Evolutionary conservation across 2,888 invertebrate species (phyloP).

Genomic region (Apotomis turbidana): DNA sequence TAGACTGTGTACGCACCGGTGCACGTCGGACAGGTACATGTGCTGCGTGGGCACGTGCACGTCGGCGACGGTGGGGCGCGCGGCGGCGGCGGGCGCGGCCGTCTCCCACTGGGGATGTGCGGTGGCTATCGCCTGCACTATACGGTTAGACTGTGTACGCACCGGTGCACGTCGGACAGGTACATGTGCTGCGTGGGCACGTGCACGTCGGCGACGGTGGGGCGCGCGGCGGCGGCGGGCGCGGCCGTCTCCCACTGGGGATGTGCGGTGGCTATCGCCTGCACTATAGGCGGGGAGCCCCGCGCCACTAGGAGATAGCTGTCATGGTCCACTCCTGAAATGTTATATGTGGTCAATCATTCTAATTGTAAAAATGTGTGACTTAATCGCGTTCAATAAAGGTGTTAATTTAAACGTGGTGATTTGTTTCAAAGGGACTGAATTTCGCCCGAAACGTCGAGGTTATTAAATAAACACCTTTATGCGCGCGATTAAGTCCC

Average conservation of each 20-base stretch:
- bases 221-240: slow-evolving; percentile 87
- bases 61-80: slow-evolving; percentile 83
- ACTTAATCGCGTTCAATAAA: too few relatives aligned
- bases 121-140: slow-evolving; percentile 87
- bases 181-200: slow-evolving; percentile 43
- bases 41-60: slow-evolving; percentile 44
- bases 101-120: slow-evolving; percentile 81
- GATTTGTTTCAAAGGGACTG: too few relatives aligned
- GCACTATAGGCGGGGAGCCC: slow-evolving; percentile 87
- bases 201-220: slow-evolving; percentile 74
- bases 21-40: slow-evolving; percentile 47
- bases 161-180: slow-evolving; percentile 46
- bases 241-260: slow-evolving; percentile 85
- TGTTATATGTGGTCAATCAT: background rate
- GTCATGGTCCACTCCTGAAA: slow-evolving; percentile 81
- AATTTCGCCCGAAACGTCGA: too few relatives aligned
- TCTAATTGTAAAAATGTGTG: too few relatives aligned
- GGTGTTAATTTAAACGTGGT: too few relatives aligned
- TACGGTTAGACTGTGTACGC: slow-evolving; percentile 45
- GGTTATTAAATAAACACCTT: too few relatives aligned
- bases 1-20: slow-evolving; percentile 25
- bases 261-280: slow-evolving; percentile 82
- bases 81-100: slow-evolving; percentile 88
- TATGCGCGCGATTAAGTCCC: too few relatives aligned
- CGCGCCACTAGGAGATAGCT: slow-evolving; percentile 84